Evolutionary conservation across 2,888 invertebrate genomes (phyloP).

Genomic region (Lasius platythorax): DNA sequence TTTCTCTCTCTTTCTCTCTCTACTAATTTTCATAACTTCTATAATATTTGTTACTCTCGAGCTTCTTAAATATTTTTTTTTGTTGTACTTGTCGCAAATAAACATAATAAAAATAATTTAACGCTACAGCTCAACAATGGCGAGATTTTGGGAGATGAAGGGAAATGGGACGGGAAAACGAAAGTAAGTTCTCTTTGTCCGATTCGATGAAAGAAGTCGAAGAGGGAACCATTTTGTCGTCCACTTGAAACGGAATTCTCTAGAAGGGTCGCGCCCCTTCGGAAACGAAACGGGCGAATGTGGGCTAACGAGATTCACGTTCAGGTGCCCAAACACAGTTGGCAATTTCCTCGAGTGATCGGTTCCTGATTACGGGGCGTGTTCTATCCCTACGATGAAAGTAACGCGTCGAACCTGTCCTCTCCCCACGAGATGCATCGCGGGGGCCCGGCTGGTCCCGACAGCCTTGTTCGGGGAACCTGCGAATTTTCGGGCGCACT

Average conservation of each 20-base stretch:
- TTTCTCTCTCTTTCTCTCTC: background rate
- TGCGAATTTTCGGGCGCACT: background rate
- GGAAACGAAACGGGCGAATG: slow-evolving; percentile 59
- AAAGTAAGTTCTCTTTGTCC: slow-evolving; percentile 34
- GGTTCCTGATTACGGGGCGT: slow-evolving; percentile 77
- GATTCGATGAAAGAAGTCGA: slow-evolving; percentile 33
- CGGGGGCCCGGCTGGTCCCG: background rate
- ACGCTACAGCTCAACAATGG: slow-evolving; percentile 3
- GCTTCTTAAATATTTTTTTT: background rate
- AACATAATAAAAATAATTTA: background rate
- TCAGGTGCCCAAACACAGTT: slow-evolving; percentile 73
- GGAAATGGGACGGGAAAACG: background rate
- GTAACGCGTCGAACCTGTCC: slow-evolving; percentile 50
- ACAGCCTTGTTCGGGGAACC: slow-evolving; percentile 30
- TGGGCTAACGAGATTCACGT: slow-evolving; percentile 75
- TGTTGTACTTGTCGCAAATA: background rate
- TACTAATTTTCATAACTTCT: background rate
- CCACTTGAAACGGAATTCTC: slow-evolving; percentile 66
- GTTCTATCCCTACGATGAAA: slow-evolving; percentile 48
- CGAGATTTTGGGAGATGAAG: background rate
- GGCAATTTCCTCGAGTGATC: slow-evolving; percentile 80
- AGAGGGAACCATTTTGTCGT: slow-evolving; percentile 47
- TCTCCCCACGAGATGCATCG: slow-evolving; percentile 13
- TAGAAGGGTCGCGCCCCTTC: slow-evolving; percentile 52
- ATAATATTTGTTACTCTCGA: background rate